These are phyloP conservation scores for Sepiola atlantica DNA, from an alignment of 2,888 invertebrate species.

Conservation along the genomic window DNA sequence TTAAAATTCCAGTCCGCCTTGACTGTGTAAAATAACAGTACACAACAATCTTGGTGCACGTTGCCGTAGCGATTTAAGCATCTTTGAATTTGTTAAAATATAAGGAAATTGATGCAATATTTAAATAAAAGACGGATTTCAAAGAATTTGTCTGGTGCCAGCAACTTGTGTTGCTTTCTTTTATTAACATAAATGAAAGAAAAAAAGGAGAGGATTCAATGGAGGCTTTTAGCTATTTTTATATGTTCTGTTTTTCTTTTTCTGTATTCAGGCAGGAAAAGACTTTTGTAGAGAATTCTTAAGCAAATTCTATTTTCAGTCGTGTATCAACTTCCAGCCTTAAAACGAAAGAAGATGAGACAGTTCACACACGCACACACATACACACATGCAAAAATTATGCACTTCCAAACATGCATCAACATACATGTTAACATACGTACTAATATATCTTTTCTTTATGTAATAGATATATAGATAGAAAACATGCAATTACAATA, in stretches of 20 bases:
- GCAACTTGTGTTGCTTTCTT: not conserved
- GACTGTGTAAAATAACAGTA: too few species aligned
- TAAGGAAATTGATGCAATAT: not conserved
- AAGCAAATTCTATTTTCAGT: slow-evolving; percentile 1
- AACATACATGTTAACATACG: too few species aligned
- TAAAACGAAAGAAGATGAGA: not conserved
- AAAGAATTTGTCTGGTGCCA: slow-evolving; percentile 12
- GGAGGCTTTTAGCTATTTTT: not conserved
- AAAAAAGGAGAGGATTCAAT: not conserved
- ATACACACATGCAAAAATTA: too few species aligned
- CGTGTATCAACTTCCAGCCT: not conserved
- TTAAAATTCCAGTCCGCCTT: too few species aligned
- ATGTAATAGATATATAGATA: too few species aligned
- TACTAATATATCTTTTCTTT: too few species aligned
- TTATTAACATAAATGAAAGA: not conserved
- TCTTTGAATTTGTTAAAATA: slow-evolving; percentile 19
- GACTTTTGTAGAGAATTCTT: not conserved
- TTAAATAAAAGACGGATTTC: not conserved
- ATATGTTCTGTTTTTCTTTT: not conserved
- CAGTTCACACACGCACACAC: too few species aligned
- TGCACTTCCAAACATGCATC: too few species aligned
- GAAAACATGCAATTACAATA: too few species aligned
- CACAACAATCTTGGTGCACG: not conserved
- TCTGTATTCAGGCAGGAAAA: not conserved
- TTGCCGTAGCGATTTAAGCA: not conserved